Percentiles rank a stretch among this genome's conserved stretches.
Conservation (phyloP, 2,113 vertebrate genomes). For the Scopus umbretta region DNA sequence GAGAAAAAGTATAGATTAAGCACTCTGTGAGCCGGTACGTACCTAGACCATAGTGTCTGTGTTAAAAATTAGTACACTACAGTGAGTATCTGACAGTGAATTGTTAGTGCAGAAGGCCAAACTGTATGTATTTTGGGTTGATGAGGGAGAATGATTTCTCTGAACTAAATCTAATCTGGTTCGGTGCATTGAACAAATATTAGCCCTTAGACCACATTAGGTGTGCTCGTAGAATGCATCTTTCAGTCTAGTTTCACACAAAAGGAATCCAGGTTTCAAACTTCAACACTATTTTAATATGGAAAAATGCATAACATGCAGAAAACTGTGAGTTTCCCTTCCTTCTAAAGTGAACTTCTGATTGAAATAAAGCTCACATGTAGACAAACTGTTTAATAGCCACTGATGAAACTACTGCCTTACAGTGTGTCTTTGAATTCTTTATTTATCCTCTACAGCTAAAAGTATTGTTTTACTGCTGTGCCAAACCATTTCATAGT, state of each 20-base stretch:
- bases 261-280: neutral
- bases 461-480: neutral
- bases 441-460: neutral
- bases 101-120: neutral
- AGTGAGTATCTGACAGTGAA: neutral
- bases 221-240: neutral
- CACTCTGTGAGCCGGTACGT: neutral
- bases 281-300: neutral
- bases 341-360: neutral
- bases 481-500: neutral
- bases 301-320: neutral
- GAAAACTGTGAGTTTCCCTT: neutral
- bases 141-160: neutral
- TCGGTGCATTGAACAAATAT: neutral
- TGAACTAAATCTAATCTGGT: neutral
- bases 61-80: neutral
- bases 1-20: neutral
- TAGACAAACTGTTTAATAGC: neutral
- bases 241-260: neutral
- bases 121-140: neutral
- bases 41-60: neutral
- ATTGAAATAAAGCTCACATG: neutral
- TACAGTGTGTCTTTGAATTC: neutral
- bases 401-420: neutral
- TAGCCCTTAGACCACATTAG: neutral